Evolutionary conservation across 2,797 vertebrate species (phyloP).

Genomic region (Pampus argenteus): DNA sequence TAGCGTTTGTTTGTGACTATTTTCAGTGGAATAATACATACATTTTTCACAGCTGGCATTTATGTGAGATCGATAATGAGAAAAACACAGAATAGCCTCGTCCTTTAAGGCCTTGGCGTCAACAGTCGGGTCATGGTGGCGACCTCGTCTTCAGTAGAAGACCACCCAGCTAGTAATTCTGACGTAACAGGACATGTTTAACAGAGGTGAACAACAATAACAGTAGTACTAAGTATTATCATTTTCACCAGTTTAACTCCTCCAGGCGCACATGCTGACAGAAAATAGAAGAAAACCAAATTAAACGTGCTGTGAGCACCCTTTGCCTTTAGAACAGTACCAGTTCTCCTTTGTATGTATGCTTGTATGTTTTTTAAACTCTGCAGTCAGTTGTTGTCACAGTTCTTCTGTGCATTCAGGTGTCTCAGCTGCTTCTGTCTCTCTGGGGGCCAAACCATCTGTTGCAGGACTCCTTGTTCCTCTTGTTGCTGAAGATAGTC

Average conservation of each 20-base stretch:
- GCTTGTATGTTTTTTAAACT: too few relatives aligned
- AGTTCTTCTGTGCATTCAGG: too few relatives aligned
- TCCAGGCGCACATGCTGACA: neutral
- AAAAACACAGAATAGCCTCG: too few relatives aligned
- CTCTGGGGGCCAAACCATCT: too few relatives aligned
- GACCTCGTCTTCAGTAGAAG: too few relatives aligned
- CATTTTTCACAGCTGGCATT: neutral
- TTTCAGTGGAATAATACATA: neutral
- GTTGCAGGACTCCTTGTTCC: too few relatives aligned
- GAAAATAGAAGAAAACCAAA: neutral
- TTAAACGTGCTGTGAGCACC: neutral
- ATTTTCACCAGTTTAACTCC: neutral
- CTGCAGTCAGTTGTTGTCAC: too few relatives aligned
- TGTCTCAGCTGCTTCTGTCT: too few relatives aligned
- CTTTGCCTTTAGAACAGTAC: neutral
- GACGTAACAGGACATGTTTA: neutral
- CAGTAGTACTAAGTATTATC: neutral
- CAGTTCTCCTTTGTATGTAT: too few relatives aligned
- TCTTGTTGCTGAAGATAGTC: too few relatives aligned
- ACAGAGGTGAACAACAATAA: slow-evolving; percentile 1
- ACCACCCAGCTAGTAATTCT: neutral
- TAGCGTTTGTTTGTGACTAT: neutral
- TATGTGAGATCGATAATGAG: neutral
- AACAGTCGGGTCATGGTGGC: too few relatives aligned
- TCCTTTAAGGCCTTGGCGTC: too few relatives aligned